phyloP scores from a whole-genome alignment of 2,888 invertebrate genomes.

The Ctena decussata region DNA sequence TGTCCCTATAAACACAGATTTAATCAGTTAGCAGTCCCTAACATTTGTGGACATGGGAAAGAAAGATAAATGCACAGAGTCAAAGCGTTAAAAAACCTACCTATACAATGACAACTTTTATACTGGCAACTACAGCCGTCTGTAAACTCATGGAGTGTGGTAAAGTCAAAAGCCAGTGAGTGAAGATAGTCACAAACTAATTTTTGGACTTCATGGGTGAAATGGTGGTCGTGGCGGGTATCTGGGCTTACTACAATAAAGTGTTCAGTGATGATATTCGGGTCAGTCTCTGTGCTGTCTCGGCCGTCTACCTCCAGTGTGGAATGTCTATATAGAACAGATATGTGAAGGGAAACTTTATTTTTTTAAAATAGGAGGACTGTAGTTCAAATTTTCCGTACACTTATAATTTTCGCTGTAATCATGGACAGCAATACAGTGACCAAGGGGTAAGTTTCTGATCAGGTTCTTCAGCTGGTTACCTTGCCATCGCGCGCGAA shows the following conservation, averaged over 20 bases:
- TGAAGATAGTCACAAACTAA: background rate
- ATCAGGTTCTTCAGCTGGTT: conserved; percentile 4
- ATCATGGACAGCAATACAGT: conserved; percentile 42
- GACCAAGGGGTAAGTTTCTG: conserved; percentile 19
- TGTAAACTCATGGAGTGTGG: conserved; percentile 46
- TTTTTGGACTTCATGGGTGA: background rate
- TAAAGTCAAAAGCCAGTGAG: background rate
- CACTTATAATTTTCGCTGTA: conserved; percentile 49
- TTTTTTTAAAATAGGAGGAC: conserved; percentile 35
- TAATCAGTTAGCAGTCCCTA: too few relatives aligned
- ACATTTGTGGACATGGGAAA: too few relatives aligned
- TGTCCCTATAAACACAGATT: too few relatives aligned
- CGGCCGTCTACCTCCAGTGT: background rate
- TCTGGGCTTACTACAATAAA: conserved; percentile 17
- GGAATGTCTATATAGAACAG: conserved; percentile 3
- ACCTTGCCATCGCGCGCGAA: conserved; percentile 29
- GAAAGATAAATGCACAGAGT: too few relatives aligned
- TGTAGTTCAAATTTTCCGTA: conserved; percentile 20
- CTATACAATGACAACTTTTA: conserved; percentile 52
- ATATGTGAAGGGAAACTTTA: background rate
- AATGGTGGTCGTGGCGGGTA: background rate
- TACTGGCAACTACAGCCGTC: conserved; percentile 47
- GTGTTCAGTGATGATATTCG: conserved; percentile 2
- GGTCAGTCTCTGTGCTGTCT: conserved; percentile 6
- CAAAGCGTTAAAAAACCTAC: background rate